phyloP scores from a whole-genome alignment of 2,797 vertebrate species.

The Chaunax sp. region DNA sequence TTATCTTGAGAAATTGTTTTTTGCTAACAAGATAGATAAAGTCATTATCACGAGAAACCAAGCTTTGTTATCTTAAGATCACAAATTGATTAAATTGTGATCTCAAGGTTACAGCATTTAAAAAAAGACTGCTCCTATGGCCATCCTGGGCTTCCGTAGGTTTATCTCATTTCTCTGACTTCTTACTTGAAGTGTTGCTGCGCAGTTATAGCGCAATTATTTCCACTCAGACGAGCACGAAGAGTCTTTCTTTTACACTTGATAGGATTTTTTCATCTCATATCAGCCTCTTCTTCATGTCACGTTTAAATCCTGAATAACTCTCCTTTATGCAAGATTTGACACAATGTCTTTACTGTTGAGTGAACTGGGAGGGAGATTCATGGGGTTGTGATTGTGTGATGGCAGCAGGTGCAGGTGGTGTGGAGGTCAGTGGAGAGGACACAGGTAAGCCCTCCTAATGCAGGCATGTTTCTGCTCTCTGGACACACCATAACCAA shows the following conservation, averaged over 20 bases:
- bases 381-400: constrained; percentile 6
- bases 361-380: constrained; percentile 38
- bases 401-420: constrained; percentile 58
- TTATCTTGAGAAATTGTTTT: no score
- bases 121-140: no score
- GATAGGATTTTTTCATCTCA: constrained; percentile 13
- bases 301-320: constrained; percentile 1
- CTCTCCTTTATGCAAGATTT: constrained; percentile 22
- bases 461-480: constrained; percentile 35
- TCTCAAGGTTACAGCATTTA: no score
- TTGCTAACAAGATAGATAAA: no score
- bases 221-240: background rate
- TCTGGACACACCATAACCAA: constrained; percentile 61
- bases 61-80: no score
- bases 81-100: no score
- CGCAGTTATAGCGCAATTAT: no score
- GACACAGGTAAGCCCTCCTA: constrained; percentile 42
- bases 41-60: no score
- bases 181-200: no score
- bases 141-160: no score
- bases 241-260: constrained; percentile 7
- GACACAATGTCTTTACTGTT: constrained; percentile 21
- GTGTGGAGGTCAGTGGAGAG: constrained; percentile 64
- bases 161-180: no score
- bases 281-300: background rate